Evolutionary conservation across 2,797 vertebrate genomes (phyloP), one percentile per base, ranked within the genome.

Genomic region (Iguana delicatissima): DNA sequence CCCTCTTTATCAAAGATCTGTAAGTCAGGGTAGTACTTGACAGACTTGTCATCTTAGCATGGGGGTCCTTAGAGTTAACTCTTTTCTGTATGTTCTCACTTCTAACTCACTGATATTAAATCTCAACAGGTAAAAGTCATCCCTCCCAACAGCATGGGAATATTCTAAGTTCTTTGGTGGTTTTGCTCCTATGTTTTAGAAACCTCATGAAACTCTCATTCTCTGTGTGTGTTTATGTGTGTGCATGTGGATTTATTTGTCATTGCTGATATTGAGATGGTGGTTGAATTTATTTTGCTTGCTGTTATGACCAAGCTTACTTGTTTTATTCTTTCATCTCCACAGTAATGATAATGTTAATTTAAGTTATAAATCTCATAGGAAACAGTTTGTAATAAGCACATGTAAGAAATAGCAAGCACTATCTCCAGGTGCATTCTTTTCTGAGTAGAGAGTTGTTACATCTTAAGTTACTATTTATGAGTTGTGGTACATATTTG

Each of bases 1-100:
- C 92, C 98, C 98, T 64, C 96, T 98, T 86, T 99, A 98, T 97
- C 98, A 98, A 95, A 98, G 98, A 98, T 99, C 98, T 97, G 98
- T 99, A 99, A 99, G 98, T 97, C 97, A 98, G 95, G 97, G 93
- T 94, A 91, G 55, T 85, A 86, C 76, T 88, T 73, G 84, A 86
- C 29, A 91, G 80, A 85, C 46, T 85, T 93, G 90, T 91, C 86
- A 89, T 94, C 72, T 89, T 42, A 95, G 96, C 96, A 96, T 96
- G 95, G 90, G 59, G 89, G 55, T 86, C 91, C 29, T 80, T 80
- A 84, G 73, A 38, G n/a, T 85, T 80, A 52, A 74, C 74, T 72
- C 52, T 80, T 92, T 67, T 91, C 84, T 86, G 82, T 50, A 59
- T 86, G 16, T 80, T 93, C 91, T 96, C 32, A 89, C 89, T 90